A percentile compares a stretch with the other conserved stretches of the same genome.
Evolutionary conservation across 2,113 vertebrate genomes (phyloP).

Genomic region (Pavo muticus): DNA sequence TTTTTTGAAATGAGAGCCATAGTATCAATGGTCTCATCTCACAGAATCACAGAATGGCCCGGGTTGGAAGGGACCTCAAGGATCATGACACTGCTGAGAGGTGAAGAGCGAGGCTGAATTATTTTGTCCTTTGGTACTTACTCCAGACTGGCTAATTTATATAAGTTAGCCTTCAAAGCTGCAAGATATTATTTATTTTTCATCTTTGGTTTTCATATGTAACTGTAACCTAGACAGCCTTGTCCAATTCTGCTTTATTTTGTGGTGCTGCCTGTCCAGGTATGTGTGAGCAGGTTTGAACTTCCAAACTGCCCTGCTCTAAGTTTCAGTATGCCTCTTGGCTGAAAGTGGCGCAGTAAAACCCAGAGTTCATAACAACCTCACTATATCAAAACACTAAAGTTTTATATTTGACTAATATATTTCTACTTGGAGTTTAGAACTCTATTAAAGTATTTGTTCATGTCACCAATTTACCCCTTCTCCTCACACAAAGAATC

Average conservation of each 20-base stretch:
- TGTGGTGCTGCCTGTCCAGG: background rate
- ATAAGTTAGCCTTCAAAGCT: background rate
- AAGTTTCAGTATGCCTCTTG: background rate
- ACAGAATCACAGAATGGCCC: too few species aligned
- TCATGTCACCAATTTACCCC: conserved; percentile 5
- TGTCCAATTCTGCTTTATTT: background rate
- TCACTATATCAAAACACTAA: background rate
- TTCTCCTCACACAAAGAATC: background rate
- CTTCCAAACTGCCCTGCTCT: background rate
- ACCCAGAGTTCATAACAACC: background rate
- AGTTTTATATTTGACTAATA: conserved; percentile 19
- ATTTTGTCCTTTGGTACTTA: background rate
- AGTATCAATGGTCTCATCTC: background rate
- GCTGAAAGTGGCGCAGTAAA: conserved; percentile 3
- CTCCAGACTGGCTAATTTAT: background rate
- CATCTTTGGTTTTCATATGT: background rate
- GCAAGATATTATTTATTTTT: background rate
- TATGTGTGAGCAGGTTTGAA: background rate
- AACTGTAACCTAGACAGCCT: background rate
- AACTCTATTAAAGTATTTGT: background rate
- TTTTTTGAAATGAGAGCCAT: background rate
- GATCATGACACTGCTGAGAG: background rate
- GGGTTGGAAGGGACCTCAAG: too few species aligned
- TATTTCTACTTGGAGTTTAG: conserved; percentile 32
- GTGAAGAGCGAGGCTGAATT: background rate